These are phyloP conservation scores for Archilochus colubris DNA, from an alignment of 2,113 vertebrate genomes.

Conservation along the genomic window DNA sequence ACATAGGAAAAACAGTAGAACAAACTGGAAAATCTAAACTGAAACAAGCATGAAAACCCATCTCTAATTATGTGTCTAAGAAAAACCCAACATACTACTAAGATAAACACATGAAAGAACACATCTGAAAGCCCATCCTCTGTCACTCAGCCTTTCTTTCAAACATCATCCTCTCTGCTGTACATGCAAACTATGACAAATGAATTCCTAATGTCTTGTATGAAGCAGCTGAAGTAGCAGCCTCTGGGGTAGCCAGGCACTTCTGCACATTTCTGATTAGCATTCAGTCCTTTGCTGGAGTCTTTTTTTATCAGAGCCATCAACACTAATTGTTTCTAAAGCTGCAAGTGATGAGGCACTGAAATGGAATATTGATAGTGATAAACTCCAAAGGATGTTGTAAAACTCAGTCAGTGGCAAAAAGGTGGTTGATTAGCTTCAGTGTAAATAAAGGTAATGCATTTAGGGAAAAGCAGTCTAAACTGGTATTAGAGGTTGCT, in stretches of 20 bases:
- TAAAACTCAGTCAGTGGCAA: neutral
- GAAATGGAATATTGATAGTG: neutral
- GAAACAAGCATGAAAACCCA: neutral
- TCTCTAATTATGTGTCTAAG: neutral
- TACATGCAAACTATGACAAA: neutral
- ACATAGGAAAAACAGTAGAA: neutral
- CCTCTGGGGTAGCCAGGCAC: neutral
- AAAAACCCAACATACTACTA: neutral
- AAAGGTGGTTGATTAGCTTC: neutral
- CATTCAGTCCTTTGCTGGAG: neutral
- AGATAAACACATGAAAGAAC: neutral
- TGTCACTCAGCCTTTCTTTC: neutral
- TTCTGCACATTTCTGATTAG: neutral
- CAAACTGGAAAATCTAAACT: neutral
- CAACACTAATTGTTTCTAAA: neutral
- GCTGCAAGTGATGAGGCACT: neutral
- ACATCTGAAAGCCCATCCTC: neutral
- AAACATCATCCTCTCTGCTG: neutral
- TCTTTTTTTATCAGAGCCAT: neutral
- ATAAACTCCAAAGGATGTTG: neutral
- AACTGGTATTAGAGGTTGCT: neutral
- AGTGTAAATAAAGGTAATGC: neutral
- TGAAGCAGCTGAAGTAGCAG: neutral
- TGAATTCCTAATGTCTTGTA: neutral
- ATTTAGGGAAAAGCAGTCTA: neutral